Evolutionary conservation across 1,140 invertebrate genomes (phyloP).

Genomic region (Apis dorsata): DNA sequence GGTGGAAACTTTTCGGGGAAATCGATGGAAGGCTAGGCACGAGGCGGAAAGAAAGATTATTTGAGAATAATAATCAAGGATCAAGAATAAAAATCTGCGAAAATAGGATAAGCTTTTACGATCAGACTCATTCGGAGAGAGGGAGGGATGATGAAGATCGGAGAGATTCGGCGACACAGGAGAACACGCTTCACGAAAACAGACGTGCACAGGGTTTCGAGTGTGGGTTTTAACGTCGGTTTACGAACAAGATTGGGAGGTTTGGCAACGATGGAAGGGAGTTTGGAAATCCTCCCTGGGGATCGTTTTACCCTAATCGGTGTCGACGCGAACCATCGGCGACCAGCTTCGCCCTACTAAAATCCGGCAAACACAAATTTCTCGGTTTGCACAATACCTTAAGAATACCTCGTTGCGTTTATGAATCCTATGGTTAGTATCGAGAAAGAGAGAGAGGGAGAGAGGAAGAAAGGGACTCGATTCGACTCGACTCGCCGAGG

Average conservation of each 20-base stretch:
- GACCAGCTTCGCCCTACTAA: constrained; percentile 7
- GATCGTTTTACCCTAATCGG: constrained; percentile 68
- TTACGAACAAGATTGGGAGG: constrained; percentile 66
- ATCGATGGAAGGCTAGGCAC: background rate
- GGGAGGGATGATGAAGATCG: constrained; percentile 15
- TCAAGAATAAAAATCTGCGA: no score
- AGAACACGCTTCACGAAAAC: constrained; percentile 21
- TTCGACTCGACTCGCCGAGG: background rate
- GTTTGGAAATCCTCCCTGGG: constrained; percentile 55
- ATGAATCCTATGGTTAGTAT: constrained; percentile 11
- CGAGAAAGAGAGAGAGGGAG: background rate
- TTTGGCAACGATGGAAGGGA: constrained; percentile 30
- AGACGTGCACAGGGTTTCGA: constrained; percentile 9
- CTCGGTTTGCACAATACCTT: constrained; percentile 41
- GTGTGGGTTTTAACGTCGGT: constrained; percentile 68
- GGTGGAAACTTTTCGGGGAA: constrained; percentile 15
- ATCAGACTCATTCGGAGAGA: no score
- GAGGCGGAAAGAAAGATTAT: no score
- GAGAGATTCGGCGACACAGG: background rate
- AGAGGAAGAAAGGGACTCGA: no score
- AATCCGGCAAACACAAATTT: constrained; percentile 26
- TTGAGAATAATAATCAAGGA: background rate
- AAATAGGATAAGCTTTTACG: no score
- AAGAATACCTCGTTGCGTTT: constrained; percentile 20
- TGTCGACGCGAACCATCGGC: constrained; percentile 50